These are phyloP conservation scores for Poecilia latipinna DNA, from an alignment of 2,113 vertebrate genomes.

Conservation along the genomic window DNA sequence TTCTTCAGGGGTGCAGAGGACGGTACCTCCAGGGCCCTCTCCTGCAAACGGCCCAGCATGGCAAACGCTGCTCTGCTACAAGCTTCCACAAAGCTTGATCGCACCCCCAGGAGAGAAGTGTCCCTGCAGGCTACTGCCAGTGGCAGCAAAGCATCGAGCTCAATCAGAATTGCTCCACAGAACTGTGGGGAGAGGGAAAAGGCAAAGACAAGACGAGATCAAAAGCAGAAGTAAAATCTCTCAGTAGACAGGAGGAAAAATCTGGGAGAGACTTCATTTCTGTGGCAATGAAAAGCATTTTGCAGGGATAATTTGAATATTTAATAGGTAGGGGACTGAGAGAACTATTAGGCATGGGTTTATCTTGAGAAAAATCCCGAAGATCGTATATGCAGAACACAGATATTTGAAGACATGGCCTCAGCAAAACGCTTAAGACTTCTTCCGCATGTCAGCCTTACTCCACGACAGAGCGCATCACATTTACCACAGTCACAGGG, in stretches of 20 bases:
- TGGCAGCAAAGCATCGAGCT: slow-evolving; percentile 89
- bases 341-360: slow-evolving; percentile 36
- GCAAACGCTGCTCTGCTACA: slow-evolving; percentile 85
- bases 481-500: slow-evolving; percentile 32
- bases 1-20: slow-evolving; percentile 83
- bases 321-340: slow-evolving; percentile 33
- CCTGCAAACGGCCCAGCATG: slow-evolving; percentile 84
- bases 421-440: slow-evolving; percentile 28
- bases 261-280: slow-evolving; percentile 47
- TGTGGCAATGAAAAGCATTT: slow-evolving; percentile 58
- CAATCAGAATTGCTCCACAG: slow-evolving; percentile 88
- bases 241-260: slow-evolving; percentile 32
- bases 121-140: slow-evolving; percentile 88
- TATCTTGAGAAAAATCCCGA: slow-evolving; percentile 49
- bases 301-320: slow-evolving; percentile 42
- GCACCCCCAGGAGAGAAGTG: slow-evolving; percentile 87
- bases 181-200: slow-evolving; percentile 80
- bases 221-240: slow-evolving; percentile 42
- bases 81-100: slow-evolving; percentile 87
- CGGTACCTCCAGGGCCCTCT: slow-evolving; percentile 85
- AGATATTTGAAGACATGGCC: slow-evolving; percentile 46
- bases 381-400: slow-evolving; percentile 49
- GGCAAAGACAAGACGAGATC: slow-evolving; percentile 62
- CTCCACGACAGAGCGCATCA: slow-evolving; percentile 36
- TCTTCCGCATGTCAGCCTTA: slow-evolving; percentile 38